Conservation (phyloP, 2,113 vertebrate species). For the Nymphicus hollandicus region DNA sequence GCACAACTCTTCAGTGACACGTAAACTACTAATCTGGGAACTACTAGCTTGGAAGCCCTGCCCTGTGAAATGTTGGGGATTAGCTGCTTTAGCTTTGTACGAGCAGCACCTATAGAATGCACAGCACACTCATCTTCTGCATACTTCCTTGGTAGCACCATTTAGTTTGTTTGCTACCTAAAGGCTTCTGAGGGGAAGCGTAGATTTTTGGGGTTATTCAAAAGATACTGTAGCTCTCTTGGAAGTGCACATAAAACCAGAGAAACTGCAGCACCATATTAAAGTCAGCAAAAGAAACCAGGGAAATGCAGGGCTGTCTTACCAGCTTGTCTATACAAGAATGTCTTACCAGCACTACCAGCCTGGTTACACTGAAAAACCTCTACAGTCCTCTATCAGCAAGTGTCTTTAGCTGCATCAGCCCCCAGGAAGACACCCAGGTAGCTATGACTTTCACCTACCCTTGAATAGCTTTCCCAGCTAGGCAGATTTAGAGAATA, state of each 20-base stretch:
- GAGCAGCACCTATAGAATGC: background rate
- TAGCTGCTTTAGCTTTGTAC: background rate
- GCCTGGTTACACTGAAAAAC: background rate
- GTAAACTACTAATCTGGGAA: background rate
- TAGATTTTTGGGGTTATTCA: background rate
- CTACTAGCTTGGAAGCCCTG: background rate
- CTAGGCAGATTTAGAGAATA: background rate
- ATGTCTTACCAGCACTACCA: background rate
- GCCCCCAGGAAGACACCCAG: background rate
- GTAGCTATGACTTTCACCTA: background rate
- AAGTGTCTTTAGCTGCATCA: background rate
- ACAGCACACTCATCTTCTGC: background rate
- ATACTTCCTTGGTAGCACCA: fast-evolving
- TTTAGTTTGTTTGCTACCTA: background rate
- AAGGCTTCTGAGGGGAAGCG: background rate
- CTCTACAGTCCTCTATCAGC: background rate
- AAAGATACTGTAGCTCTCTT: background rate
- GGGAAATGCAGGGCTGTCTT: background rate
- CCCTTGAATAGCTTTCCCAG: background rate
- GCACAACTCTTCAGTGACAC: background rate
- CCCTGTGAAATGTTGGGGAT: background rate
- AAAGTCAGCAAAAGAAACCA: background rate
- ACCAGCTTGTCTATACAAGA: background rate
- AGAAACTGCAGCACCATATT: background rate
- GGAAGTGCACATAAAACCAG: background rate